A percentile compares a stretch with the other conserved stretches of the same genome.
These are phyloP conservation scores for Habroteleia sp. DNA, from an alignment of 2,888 invertebrate genomes.

Conservation along the genomic window DNA sequence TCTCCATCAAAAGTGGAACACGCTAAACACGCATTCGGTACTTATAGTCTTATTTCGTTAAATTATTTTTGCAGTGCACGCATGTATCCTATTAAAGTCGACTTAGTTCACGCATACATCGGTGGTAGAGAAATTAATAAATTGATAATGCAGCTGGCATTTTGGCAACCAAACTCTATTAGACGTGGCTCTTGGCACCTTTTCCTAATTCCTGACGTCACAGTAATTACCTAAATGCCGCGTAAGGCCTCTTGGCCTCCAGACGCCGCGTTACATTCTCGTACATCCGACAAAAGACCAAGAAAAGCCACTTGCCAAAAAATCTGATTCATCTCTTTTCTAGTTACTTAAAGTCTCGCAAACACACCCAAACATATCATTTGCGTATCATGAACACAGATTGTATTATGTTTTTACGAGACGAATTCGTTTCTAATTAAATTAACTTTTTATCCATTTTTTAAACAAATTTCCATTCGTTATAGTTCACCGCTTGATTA, in stretches of 20 bases:
- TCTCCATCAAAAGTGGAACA: too few relatives aligned
- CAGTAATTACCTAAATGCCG: slow-evolving; percentile 71
- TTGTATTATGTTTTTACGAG: too few relatives aligned
- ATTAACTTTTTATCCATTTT: too few relatives aligned
- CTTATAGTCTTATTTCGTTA: slow-evolving; percentile 36
- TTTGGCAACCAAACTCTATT: slow-evolving; percentile 74
- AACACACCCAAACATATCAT: slow-evolving; percentile 25
- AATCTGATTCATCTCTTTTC: slow-evolving; percentile 34
- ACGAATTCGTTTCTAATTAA: too few relatives aligned
- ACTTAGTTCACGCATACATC: slow-evolving; percentile 19
- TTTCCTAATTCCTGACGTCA: slow-evolving; percentile 70
- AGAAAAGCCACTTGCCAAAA: slow-evolving; percentile 54
- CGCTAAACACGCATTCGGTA: slow-evolving; percentile 5
- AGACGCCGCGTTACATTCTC: slow-evolving; percentile 56
- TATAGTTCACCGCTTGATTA: too few relatives aligned
- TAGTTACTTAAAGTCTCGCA: slow-evolving; percentile 17
- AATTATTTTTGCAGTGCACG: slow-evolving; percentile 41
- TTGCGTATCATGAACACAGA: too few relatives aligned
- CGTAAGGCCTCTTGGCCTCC: slow-evolving; percentile 62
- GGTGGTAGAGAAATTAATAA: slow-evolving; percentile 70
- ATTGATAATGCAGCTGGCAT: slow-evolving; percentile 75
- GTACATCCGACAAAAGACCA: slow-evolving; percentile 35
- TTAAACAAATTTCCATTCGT: too few relatives aligned
- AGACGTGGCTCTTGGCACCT: slow-evolving; percentile 74
- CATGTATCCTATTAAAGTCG: slow-evolving; percentile 33